These are phyloP conservation scores for Dendrocopos noguchii DNA, from an alignment of 2,113 vertebrate species.

Conservation along the genomic window DNA sequence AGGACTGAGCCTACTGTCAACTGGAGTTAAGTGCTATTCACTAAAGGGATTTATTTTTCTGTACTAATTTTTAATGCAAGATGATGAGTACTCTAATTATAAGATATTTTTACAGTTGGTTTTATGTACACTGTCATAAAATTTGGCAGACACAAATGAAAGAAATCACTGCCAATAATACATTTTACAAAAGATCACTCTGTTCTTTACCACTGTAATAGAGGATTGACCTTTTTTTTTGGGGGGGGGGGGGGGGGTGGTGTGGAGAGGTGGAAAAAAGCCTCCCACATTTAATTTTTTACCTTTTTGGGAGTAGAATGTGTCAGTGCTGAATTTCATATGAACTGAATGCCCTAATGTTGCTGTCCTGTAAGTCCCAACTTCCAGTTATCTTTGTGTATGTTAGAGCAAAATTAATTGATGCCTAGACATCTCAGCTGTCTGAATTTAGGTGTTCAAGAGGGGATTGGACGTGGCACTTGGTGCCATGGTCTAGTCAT, in stretches of 20 bases:
- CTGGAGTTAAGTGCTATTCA: neutral
- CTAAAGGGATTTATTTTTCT: constrained; percentile 24
- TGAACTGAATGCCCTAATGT: neutral
- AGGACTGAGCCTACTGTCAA: neutral
- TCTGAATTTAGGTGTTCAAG: neutral
- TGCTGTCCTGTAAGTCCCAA: neutral
- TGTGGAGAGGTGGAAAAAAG: neutral
- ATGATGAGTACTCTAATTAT: constrained; percentile 27
- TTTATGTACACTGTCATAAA: constrained; percentile 56
- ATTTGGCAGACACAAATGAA: constrained; percentile 48
- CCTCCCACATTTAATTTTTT: neutral
- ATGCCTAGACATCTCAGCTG: neutral
- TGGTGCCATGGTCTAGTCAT: too few relatives aligned
- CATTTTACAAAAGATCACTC: constrained; percentile 46
- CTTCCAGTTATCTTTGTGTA: neutral
- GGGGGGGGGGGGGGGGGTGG: too few relatives aligned
- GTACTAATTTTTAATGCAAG: constrained; percentile 41
- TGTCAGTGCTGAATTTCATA: neutral
- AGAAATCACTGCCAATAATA: constrained; percentile 11
- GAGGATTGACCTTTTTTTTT: neutral
- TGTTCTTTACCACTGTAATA: constrained; percentile 20
- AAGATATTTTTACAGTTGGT: constrained; percentile 17
- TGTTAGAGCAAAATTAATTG: neutral
- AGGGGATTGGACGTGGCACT: too few relatives aligned
- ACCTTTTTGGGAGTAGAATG: neutral